phyloP scores from a whole-genome alignment of 2,888 invertebrate species.

The Podabrus alpinus region DNA sequence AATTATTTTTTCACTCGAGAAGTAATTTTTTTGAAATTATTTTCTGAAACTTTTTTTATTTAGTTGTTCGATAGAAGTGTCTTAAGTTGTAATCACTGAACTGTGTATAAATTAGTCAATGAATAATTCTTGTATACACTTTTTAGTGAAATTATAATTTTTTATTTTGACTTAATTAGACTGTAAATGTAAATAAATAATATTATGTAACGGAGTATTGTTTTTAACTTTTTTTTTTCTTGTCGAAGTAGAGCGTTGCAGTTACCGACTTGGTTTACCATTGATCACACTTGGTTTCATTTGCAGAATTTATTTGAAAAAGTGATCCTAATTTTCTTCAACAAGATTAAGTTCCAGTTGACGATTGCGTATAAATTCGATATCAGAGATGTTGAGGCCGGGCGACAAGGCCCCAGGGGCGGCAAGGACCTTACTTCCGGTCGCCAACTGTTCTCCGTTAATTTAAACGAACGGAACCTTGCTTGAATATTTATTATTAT shows the following conservation, averaged over 20 bases:
- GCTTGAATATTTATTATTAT: no score
- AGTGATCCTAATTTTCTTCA: no score
- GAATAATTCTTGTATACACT: neutral
- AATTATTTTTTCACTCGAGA: neutral
- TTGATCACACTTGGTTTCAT: neutral
- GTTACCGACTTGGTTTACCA: neutral
- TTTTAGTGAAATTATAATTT: neutral
- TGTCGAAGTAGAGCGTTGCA: conserved; percentile 11
- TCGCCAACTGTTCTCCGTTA: no score
- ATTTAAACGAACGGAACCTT: no score
- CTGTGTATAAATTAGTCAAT: neutral
- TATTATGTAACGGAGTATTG: conserved; percentile 9
- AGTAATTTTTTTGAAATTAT: neutral
- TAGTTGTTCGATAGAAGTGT: neutral
- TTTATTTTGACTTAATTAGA: conserved; percentile 19
- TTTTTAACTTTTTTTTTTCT: neutral
- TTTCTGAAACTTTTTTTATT: neutral
- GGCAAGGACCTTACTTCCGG: no score
- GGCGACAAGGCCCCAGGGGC: no score
- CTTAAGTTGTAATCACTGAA: neutral
- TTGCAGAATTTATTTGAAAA: no score
- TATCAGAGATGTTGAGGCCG: no score
- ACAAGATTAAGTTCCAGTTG: no score
- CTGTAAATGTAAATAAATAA: conserved; percentile 24
- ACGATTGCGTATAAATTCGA: no score